Conservation (phyloP, 2,888 invertebrate genomes). For the Scrobipalpa costella region DNA sequence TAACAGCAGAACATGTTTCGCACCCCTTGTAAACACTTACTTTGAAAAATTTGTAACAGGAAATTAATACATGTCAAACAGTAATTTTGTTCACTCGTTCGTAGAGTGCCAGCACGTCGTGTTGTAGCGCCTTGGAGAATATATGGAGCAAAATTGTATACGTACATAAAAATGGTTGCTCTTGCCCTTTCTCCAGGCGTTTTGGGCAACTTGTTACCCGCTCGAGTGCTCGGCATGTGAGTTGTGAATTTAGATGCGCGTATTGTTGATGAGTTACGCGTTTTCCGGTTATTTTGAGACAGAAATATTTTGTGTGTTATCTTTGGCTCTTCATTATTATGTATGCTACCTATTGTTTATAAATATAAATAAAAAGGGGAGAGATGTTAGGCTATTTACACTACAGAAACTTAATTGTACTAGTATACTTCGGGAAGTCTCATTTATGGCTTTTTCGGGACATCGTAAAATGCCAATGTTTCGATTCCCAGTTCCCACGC, state of each 20-base stretch:
- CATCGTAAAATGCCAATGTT: no score
- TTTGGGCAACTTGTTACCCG: conserved; percentile 30
- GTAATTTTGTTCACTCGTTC: conserved; percentile 24
- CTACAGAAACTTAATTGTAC: no score
- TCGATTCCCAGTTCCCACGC: no score
- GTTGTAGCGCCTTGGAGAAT: conserved; percentile 29
- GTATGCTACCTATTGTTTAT: not conserved
- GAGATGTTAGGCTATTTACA: no score
- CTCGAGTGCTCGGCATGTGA: conserved; percentile 30
- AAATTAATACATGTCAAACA: conserved; percentile 27
- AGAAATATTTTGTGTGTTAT: not conserved
- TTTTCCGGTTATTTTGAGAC: not conserved
- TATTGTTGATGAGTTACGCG: conserved; percentile 21
- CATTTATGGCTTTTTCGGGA: no score
- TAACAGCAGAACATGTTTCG: not conserved
- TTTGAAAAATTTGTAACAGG: conserved; percentile 16
- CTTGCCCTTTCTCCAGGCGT: conserved; percentile 33
- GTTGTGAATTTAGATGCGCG: conserved; percentile 29
- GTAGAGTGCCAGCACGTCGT: conserved; percentile 22
- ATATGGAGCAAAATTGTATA: conserved; percentile 36
- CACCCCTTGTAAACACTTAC: not conserved
- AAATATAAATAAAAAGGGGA: no score
- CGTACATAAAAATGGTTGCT: conserved; percentile 36
- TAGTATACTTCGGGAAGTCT: no score
- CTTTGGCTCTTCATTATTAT: not conserved